Base-by-base conservation (phyloP, 2,797 vertebrate genomes). In the Cottoperca gobio region DNA sequence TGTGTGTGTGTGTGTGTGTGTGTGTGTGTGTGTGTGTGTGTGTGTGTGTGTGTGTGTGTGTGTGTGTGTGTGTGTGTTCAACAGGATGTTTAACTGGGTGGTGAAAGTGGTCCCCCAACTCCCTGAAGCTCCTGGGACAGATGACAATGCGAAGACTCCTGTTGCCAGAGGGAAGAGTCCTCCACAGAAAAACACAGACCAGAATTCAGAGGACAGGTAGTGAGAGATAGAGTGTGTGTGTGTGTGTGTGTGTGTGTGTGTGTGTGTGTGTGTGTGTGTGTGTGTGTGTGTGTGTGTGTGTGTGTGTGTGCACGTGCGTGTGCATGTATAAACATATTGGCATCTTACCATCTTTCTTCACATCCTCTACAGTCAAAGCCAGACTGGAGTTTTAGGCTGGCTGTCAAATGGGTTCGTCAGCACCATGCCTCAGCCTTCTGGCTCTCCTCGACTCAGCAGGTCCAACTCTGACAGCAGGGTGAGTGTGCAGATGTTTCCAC, bases 21-120 rank as follows among this genome's bases (percentile, higher is more conserved):
- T 76, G 70, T 76, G 46, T 46, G 61, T 83, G 48, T 76, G 40
- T 87, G 73, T 79, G 10, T 62, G 46, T 49, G 21, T 49, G 48
- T 23, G 54, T 23, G 24, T 53, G 50, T 50, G 23, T 50, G 50
- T 50, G 48, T 50, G 23, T 14, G 55, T 76, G 53, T 79, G 61
- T 64, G 50, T 84, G 35, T 80, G 64, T 70, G 57, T 80, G 54
- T 78, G 48, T 88, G 73, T 80, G 3, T 65, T 54, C 39, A 63
- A 67, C 88, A 96, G 95, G 89, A 96, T 96, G 95, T 95, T 96
- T 84, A 95, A 92, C 88, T 96, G 95, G 95, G 93, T 95, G 90
- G 94, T 93, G 70, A 95, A 94, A 92, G 95, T 95, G 73, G 95
- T 94, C 70, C 95, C 95, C 5, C 93, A 95, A 64, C 91, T 84